A percentile compares a stretch with the other conserved stretches of the same genome.
phyloP scores from a whole-genome alignment of 2,113 vertebrate genomes.

The Diadophis punctatus region DNA sequence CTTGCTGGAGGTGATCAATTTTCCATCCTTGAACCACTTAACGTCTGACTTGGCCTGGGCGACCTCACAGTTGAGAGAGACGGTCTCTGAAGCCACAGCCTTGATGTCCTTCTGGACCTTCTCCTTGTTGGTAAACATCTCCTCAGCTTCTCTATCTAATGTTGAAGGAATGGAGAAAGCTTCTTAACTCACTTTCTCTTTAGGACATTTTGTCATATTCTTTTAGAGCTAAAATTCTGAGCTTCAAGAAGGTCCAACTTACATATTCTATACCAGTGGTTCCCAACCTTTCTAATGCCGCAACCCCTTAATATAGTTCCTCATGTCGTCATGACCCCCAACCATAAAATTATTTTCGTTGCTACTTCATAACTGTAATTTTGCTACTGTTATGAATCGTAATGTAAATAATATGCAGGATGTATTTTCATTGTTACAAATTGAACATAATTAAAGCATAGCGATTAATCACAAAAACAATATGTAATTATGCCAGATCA shows the following conservation, averaged over 20 bases:
- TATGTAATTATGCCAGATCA: too few relatives aligned
- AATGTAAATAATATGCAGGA: too few relatives aligned
- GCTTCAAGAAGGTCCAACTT: neutral
- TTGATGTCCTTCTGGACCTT: neutral
- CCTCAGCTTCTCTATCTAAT: constrained; percentile 16
- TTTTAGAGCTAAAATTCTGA: neutral
- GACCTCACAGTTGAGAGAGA: neutral
- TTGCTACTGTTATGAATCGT: too few relatives aligned
- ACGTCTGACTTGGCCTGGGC: neutral
- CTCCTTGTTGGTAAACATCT: constrained; percentile 66
- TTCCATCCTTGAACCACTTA: neutral
- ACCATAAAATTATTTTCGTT: too few relatives aligned
- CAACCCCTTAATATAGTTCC: too few relatives aligned
- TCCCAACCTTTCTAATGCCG: too few relatives aligned
- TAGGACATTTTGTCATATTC: neutral
- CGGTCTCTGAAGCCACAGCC: neutral
- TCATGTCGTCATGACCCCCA: too few relatives aligned
- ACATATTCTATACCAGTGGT: neutral
- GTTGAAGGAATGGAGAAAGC: neutral
- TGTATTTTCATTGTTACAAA: too few relatives aligned
- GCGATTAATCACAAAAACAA: too few relatives aligned
- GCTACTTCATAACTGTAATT: too few relatives aligned
- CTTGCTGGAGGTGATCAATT: neutral
- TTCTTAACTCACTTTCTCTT: neutral
- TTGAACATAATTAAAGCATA: too few relatives aligned